Evolutionary conservation across 1,140 invertebrate species (phyloP).

Genomic region (Drosophila funebris): DNA sequence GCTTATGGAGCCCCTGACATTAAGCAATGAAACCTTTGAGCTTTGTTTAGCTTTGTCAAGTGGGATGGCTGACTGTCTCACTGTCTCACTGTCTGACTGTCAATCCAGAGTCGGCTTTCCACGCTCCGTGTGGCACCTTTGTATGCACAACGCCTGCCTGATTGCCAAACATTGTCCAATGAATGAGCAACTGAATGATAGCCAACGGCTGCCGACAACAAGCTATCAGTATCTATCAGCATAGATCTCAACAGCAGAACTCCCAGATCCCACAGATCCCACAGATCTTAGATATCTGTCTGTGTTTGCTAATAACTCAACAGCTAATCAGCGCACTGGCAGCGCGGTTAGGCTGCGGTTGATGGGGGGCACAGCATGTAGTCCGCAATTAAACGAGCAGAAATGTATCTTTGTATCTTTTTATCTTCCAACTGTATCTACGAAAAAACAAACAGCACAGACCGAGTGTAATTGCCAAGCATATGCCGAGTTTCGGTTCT

Average conservation of each 20-base stretch:
- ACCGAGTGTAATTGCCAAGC: conserved; percentile 52
- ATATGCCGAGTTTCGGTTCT: conserved; percentile 41
- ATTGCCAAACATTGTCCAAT: conserved; percentile 66
- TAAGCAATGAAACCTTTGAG: conserved; percentile 81
- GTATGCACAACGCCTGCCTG: conserved; percentile 64
- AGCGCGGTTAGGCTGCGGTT: neutral
- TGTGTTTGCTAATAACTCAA: conserved; percentile 80
- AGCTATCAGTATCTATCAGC: conserved; percentile 22
- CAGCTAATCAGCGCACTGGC: conserved; percentile 65
- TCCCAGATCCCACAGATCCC: conserved; percentile 36
- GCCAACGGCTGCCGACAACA: conserved; percentile 26
- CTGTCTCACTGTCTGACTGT: conserved; percentile 28
- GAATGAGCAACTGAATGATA: conserved; percentile 68
- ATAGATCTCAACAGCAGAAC: conserved; percentile 19
- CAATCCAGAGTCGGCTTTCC: conserved; percentile 71
- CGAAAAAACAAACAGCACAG: conserved; percentile 54
- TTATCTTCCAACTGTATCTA: conserved; percentile 60
- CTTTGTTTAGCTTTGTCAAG: conserved; percentile 77
- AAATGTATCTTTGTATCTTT: conserved; percentile 74
- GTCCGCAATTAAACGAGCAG: conserved; percentile 75
- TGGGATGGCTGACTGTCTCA: conserved; percentile 32
- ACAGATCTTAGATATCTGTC: conserved; percentile 52
- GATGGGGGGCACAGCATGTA: conserved; percentile 50
- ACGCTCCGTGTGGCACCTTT: conserved; percentile 77
- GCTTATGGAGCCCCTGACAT: conserved; percentile 63